Evolutionary conservation across 92 coral and sea anemone species (phyloP).

Genomic region (Epizoanthus illoricatus): DNA sequence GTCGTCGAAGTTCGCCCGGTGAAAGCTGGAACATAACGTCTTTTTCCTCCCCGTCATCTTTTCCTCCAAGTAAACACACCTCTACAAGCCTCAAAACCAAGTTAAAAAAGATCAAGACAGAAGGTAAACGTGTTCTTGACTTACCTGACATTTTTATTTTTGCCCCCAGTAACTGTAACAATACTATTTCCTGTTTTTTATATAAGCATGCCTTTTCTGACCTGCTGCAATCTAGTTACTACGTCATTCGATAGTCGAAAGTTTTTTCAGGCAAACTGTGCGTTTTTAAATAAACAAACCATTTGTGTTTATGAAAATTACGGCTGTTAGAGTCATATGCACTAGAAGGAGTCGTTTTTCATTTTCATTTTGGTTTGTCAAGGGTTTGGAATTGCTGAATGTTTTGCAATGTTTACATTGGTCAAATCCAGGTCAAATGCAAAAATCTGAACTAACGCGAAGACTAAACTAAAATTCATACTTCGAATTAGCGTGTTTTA

Average conservation of each 20-base stretch:
- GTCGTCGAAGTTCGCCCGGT: slow-evolving; percentile 56
- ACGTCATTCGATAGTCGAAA: background rate
- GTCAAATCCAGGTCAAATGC: too few species aligned
- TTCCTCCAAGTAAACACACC: slow-evolving; percentile 80
- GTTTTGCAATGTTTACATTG: slow-evolving; percentile 1
- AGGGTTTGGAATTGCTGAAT: background rate
- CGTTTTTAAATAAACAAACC: background rate
- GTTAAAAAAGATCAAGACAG: slow-evolving; percentile 87
- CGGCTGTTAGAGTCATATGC: background rate
- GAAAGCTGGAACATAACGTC: slow-evolving; percentile 96
- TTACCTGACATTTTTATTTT: background rate
- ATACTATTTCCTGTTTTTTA: slow-evolving; percentile 2
- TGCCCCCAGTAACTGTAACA: background rate
- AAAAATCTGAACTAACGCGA: too few species aligned
- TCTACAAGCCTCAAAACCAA: slow-evolving; percentile 78
- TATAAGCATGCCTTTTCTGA: background rate
- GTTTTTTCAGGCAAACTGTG: background rate
- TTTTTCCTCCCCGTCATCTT: slow-evolving; percentile 65
- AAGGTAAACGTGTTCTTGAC: slow-evolving; percentile 59
- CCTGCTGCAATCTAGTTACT: background rate
- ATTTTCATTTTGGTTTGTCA: background rate
- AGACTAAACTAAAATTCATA: background rate
- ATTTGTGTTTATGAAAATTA: background rate
- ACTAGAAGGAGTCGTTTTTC: background rate
- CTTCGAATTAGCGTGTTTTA: background rate